Base-by-base conservation (phyloP, 1,140 invertebrate genomes). In the Stenopsyche tienmushanensis region DNA sequence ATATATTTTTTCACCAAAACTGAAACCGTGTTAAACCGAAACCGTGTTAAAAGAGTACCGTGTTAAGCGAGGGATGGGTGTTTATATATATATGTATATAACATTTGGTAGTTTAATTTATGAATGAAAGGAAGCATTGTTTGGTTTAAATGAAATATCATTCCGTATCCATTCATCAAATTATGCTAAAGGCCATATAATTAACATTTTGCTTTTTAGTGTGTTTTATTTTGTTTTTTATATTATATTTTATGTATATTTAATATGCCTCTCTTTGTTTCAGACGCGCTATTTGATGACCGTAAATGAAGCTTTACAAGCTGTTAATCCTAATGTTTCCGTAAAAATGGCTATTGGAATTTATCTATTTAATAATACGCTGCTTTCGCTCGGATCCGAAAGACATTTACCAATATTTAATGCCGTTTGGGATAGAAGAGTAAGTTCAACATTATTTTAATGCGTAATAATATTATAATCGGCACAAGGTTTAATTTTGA, bases 311-410 rank as follows among this genome's bases (percentile, higher is more conserved):
- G 88, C 85, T 1, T 66, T 90, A 10, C 85, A 88, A 64, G 81
- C 80, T 9, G 80, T 88, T 42, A 85, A 85, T 67, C 83, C 84
- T 0, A 89, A 88, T 63, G 76, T 89, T 9, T 86, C 87, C 0
- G 80, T 92, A 24, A 90, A 90, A 75, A 79, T 85, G 67, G 86
- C 85, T 0, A 75, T 91, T 1, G 83, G 84, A 0, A 83, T 86
- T 54, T 85, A 85, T 17, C 79, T 92, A 58, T 88, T 90, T 69
- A 86, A 86, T 18, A 86, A 84, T 71, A 83, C 86, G 0, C 71
- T 93, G 13, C 74, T 88, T 0, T 84, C 86, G 8, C 80, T 93
- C 65, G 94, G 93, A 24, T 91, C 90, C 0, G 84, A 91, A 55
- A 81, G 88, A 58, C 93, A 97, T 77, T 72, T 80, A 2, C 83